These are phyloP conservation scores for Sinhomidia bicolor DNA, from an alignment of 2,888 invertebrate genomes.

Conservation along the genomic window DNA sequence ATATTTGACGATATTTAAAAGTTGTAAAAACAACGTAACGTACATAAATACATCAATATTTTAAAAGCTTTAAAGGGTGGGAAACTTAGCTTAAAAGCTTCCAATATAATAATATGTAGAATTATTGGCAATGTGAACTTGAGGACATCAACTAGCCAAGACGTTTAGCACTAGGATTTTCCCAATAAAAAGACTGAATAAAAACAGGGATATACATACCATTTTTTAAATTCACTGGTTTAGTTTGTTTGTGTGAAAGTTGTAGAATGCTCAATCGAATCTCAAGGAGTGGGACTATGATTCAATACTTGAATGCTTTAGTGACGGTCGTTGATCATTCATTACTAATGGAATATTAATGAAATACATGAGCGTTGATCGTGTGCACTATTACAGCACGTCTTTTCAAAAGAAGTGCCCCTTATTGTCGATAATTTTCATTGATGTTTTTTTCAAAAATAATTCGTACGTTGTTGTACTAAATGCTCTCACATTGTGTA, in stretches of 20 bases:
- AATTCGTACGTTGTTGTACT: background rate
- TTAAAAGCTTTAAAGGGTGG: no score
- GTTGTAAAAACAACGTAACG: no score
- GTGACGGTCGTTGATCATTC: constrained; percentile 11
- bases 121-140: no score
- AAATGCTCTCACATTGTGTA: background rate
- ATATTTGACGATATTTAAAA: no score
- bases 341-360: constrained; percentile 64
- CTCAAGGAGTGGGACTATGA: background rate
- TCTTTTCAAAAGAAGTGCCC: background rate
- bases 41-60: no score
- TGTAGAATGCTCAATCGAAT: constrained; percentile 41
- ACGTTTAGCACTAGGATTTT: no score
- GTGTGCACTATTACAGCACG: constrained; percentile 16
- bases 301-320: background rate
- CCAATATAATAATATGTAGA: no score
- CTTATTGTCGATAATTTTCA: constrained; percentile 11
- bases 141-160: no score
- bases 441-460: background rate
- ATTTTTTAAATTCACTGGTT: no score
- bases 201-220: no score
- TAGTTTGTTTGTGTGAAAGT: constrained; percentile 46
- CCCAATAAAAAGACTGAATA: no score
- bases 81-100: no score
- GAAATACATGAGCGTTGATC: constrained; percentile 26